Percentiles rank a stretch among this genome's conserved stretches.
Evolutionary conservation across 2,888 invertebrate species (phyloP).

Genomic region (Pecten maximus): DNA sequence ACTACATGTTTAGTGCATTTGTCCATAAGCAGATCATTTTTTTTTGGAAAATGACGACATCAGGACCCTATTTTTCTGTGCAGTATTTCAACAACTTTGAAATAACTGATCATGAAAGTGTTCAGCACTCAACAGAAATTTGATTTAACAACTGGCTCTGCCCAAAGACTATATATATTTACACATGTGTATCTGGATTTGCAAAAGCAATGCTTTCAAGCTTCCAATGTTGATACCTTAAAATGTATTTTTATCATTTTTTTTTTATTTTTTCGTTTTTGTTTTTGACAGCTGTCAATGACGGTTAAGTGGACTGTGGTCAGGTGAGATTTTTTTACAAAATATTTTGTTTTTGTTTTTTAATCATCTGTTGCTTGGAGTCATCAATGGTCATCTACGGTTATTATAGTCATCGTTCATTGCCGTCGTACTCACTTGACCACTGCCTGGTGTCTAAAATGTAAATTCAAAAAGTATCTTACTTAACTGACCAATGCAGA

Average conservation of each 20-base stretch:
- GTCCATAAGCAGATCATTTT: too few species aligned
- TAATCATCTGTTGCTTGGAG: slow-evolving; percentile 18
- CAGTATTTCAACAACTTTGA: too few species aligned
- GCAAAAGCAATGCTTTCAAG: neutral
- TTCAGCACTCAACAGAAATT: neutral
- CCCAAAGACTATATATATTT: neutral
- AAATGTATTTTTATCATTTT: neutral
- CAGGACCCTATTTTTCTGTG: too few species aligned
- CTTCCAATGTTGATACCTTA: neutral
- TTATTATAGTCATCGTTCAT: slow-evolving; percentile 24
- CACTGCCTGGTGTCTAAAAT: slow-evolving; percentile 30
- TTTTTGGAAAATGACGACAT: too few species aligned
- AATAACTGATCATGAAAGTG: too few species aligned
- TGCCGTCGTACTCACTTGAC: slow-evolving; percentile 33
- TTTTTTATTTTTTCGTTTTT: neutral
- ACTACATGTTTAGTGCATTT: too few species aligned
- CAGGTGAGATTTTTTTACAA: neutral
- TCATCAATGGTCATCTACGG: slow-evolving; percentile 24
- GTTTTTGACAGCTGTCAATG: neutral
- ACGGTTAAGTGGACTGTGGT: neutral
- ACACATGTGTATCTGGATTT: neutral
- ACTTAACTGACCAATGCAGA: slow-evolving; percentile 9
- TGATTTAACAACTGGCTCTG: neutral
- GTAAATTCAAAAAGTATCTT: slow-evolving; percentile 32
- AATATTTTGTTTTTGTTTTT: neutral